phyloP scores from a whole-genome alignment of 2,888 invertebrate genomes.

The Leptarthrus brevirostris region DNA sequence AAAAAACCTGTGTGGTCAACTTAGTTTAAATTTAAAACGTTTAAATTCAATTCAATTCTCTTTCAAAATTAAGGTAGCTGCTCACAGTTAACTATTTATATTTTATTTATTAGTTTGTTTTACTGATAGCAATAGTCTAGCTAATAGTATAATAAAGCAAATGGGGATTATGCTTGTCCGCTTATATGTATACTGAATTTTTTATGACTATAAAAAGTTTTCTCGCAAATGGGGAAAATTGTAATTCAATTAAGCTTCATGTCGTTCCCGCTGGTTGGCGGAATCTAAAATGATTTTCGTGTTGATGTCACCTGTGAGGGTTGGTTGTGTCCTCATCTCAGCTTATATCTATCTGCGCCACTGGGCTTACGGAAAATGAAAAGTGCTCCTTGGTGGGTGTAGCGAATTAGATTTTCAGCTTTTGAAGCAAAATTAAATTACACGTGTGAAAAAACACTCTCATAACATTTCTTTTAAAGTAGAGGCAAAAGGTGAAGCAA shows the following conservation, averaged over 20 bases:
- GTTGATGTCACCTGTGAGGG: constrained; percentile 38
- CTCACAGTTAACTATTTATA: no score
- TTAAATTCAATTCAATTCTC: no score
- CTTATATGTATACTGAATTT: constrained; percentile 18
- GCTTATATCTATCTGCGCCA: constrained; percentile 3
- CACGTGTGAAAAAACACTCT: neutral
- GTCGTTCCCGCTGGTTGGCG: neutral
- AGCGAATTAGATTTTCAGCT: neutral
- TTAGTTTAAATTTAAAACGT: no score
- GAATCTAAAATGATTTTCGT: constrained; percentile 41
- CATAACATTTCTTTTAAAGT: neutral
- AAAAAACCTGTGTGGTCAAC: no score
- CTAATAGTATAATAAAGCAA: no score
- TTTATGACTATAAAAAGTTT: constrained; percentile 22
- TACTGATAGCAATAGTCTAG: no score
- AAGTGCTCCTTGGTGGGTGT: neutral
- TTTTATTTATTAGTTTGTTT: no score
- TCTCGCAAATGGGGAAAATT: neutral
- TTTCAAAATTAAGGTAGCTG: no score
- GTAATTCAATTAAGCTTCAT: constrained; percentile 39
- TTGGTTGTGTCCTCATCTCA: neutral
- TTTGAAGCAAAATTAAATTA: neutral
- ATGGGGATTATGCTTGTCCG: neutral
- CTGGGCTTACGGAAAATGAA: neutral
- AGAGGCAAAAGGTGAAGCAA: neutral